These are phyloP conservation scores for Arenaria interpres DNA, from an alignment of 2,113 vertebrate species.

Conservation along the genomic window DNA sequence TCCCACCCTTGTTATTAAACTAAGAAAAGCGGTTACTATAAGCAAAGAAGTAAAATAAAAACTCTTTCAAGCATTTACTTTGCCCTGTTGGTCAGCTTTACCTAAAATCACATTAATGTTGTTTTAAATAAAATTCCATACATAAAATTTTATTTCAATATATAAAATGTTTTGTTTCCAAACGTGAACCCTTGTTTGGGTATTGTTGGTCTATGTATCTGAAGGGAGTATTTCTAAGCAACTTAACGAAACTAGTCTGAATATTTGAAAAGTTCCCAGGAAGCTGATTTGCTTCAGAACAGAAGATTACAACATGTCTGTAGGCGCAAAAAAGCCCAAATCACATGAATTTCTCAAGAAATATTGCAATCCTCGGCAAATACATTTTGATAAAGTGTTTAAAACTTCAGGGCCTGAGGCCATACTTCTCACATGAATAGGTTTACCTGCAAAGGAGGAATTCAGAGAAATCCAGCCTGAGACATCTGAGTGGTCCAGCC, in stretches of 20 bases:
- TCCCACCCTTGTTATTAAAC: constrained; percentile 7
- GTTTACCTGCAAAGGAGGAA: background rate
- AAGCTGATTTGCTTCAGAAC: background rate
- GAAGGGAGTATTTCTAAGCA: background rate
- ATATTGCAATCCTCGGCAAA: background rate
- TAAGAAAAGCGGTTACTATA: constrained; percentile 19
- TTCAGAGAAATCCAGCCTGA: background rate
- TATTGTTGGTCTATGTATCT: background rate
- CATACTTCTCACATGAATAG: background rate
- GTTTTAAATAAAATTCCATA: background rate
- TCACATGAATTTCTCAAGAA: background rate
- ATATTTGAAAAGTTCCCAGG: background rate
- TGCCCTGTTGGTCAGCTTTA: background rate
- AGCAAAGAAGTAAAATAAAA: constrained; percentile 37
- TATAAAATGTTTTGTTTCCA: background rate
- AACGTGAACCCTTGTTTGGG: background rate
- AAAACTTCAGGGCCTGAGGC: background rate
- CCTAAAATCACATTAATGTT: background rate
- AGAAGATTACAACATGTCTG: background rate
- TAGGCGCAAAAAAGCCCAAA: background rate
- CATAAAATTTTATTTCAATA: background rate
- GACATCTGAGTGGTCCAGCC: background rate
- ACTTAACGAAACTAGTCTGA: background rate
- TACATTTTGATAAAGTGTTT: background rate
- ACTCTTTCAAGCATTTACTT: background rate